A percentile compares a stretch with the other conserved stretches of the same genome.
These are phyloP conservation scores for Argyrosomus regius DNA, from an alignment of 2,797 vertebrate species.

Conservation along the genomic window DNA sequence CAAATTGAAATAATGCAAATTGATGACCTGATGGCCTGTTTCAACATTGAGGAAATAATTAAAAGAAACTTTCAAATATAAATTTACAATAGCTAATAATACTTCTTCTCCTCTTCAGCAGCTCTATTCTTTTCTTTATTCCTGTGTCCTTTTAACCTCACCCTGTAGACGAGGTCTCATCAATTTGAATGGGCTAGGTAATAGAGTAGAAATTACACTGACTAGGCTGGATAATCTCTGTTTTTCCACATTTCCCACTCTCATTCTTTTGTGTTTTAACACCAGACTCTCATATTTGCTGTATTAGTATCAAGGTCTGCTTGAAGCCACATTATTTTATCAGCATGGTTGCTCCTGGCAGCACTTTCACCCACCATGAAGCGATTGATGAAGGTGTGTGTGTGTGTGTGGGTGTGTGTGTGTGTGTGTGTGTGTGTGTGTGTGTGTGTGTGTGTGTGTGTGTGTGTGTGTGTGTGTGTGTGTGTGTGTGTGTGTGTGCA, in stretches of 20 bases:
- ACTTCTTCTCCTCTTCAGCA: neutral
- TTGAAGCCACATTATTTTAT: constrained; percentile 60
- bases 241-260: constrained; percentile 28
- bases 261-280: constrained; percentile 22
- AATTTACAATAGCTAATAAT: neutral
- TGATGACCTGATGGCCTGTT: neutral
- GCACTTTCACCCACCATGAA: constrained; percentile 40
- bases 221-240: neutral
- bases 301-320: constrained; percentile 36
- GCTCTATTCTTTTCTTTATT: neutral
- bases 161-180: constrained; percentile 7
- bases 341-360: constrained; percentile 54
- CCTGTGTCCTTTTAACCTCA: constrained; percentile 20
- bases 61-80: constrained; percentile 1
- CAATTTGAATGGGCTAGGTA: constrained; percentile 16
- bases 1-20: constrained; percentile 2
- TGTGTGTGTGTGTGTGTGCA: neutral
- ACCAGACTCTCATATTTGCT: constrained; percentile 33
- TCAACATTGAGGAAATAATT: constrained; percentile 1
- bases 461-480: neutral
- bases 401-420: neutral
- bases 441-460: neutral
- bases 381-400: constrained; percentile 46
- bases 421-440: neutral
- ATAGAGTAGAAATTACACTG: constrained; percentile 8